Evolutionary conservation across 2,113 vertebrate species (phyloP), one percentile per base, ranked within the genome.

Genomic region (Buteo buteo): DNA sequence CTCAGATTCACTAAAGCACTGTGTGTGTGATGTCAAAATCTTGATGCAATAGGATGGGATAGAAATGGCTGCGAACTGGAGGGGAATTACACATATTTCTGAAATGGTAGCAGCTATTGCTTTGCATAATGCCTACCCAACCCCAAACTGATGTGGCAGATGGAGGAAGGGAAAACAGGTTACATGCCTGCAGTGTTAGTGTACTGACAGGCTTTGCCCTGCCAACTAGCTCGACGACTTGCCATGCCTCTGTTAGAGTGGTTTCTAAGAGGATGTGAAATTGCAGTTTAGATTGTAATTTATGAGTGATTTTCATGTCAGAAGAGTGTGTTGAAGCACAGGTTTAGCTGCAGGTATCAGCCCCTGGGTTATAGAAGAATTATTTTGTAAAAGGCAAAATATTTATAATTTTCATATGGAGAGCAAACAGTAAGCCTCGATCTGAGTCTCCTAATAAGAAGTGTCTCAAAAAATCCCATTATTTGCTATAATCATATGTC

Each of bases 81-180:
- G 40, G 31, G 52, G 36, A 76, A 76, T 86, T 42, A 86, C 50
- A 96, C 15, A 3, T 90, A 59, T 93, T 96, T 96, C 74, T 79
- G 47, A 92, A 94, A 79, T 24, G 34, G 62, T 62, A 73, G 77
- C 81, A 90, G 71, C 76, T 79, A 85, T 54, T 84, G 22, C 67
- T 95, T 87, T 95, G 83, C 44, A 82, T 65, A 94, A 82, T 44
- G 70, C 34, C 65, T 84, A 82, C 34, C 82, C 90, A 88, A 49
- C 40, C 85, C 89, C 81, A 96, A 95, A 90, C 1, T 49, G 76
- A 94, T 72, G 62, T 18, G 28, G 96, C 98, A 98, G 95, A 97
- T 97, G 96, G 96, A 96, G 83, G 92, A 64, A 96, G 73, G 64
- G 54, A 94, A 90, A 97, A 84, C 88, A 93, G 95, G 95, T 97